phyloP scores from a whole-genome alignment of 2,888 invertebrate genomes.

The Strigamia transsilvanica region DNA sequence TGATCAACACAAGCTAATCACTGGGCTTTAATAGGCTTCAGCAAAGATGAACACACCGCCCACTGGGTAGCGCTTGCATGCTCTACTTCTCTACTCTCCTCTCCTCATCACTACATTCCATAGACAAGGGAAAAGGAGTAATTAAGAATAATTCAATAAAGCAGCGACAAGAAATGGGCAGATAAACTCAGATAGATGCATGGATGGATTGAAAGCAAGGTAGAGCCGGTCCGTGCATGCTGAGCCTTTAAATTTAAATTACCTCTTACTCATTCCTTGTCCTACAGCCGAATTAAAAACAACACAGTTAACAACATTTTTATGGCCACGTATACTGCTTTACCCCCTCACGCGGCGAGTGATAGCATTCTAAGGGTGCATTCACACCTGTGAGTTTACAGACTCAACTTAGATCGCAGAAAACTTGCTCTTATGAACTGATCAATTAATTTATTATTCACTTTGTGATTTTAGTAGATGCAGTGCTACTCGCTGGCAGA shows the following conservation, averaged over 20 bases:
- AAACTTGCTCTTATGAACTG: too few relatives aligned
- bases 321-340: background rate
- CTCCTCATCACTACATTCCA: background rate
- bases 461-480: too few relatives aligned
- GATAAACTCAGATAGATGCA: background rate
- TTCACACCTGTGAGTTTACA: too few relatives aligned
- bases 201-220: background rate
- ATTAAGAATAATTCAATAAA: background rate
- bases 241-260: background rate
- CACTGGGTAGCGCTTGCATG: slow-evolving; percentile 1
- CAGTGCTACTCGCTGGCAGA: too few relatives aligned
- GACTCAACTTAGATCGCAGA: too few relatives aligned
- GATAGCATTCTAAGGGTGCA: too few relatives aligned
- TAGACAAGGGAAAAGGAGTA: background rate
- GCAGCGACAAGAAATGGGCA: background rate
- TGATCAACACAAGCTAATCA: slow-evolving; percentile 20
- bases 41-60: slow-evolving; percentile 23
- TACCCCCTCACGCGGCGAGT: too few relatives aligned
- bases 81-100: background rate
- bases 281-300: slow-evolving; percentile 23
- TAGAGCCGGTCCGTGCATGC: background rate
- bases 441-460: too few relatives aligned
- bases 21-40: background rate
- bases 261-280: background rate
- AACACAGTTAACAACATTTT: slow-evolving; percentile 30